Evolutionary conservation across 1,140 invertebrate genomes (phyloP), one percentile per base, ranked within the genome.

Genomic region (Pissodes strobi): DNA sequence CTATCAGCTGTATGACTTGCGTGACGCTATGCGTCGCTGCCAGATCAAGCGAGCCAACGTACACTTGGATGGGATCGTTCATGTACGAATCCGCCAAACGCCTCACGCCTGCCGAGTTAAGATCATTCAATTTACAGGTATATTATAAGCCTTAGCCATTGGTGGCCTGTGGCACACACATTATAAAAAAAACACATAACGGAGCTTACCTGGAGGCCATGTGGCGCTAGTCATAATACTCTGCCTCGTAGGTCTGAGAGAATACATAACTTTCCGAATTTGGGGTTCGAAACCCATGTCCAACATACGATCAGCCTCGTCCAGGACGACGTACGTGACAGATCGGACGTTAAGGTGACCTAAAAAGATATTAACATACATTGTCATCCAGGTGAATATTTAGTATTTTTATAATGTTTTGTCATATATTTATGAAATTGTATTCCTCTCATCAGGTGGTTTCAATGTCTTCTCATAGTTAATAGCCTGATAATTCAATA

Each of bases 281-380:
- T 85, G 86, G 0, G 85, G 84, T 65, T 88, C 82, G 74, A 97
- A 98, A 6, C 95, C 93, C 87, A 92, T 90, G 70, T 98, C 95
- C 18, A 98, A 78, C 94, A 99, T 97, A n/a, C 94, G 83, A 79
- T 98, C 96, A 2, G 95, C 97, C 80, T 99, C 97, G 77, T 99
- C 97, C 2, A 99, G 79, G 0, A 99, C 92, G 0, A 97, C 80
- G 74, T 87, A 96, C 3, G 89, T 84, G 0, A 95, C 75, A 5
- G 87, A 85, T 0, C 83, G 79, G 39, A 97, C 89, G 1, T 81
- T 83, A 1, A 98, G 83, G 46, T 89, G 85, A 9, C 86, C 86
- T 73, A 30, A 67, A 64, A 59, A 18, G 1, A 45, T 27, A 46
- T 13, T 19, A 45, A 5, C 9, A 34, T 15, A 12, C 9, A 51